phyloP scores from a whole-genome alignment of 1,140 invertebrate species.

The Phenacoccus solenopsis region DNA sequence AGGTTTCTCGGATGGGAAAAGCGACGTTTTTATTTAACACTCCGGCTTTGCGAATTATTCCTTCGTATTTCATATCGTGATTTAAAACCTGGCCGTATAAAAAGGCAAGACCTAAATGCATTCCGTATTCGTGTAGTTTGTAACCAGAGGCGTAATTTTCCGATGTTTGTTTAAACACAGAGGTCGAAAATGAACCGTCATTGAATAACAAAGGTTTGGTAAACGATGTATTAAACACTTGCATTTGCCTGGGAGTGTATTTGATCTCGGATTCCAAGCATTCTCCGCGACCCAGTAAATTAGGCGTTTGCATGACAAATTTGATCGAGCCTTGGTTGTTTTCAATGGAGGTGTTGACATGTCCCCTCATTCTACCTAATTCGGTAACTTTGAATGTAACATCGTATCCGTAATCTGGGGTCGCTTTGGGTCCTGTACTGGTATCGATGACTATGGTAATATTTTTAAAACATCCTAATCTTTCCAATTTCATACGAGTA shows the following conservation, averaged over 20 bases:
- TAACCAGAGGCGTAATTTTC: conserved; percentile 74
- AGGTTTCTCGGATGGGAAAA: conserved; percentile 68
- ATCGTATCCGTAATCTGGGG: conserved; percentile 52
- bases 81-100: conserved; percentile 41
- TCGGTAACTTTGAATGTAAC: conserved; percentile 74
- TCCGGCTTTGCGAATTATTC: conserved; percentile 57
- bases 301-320: conserved; percentile 56
- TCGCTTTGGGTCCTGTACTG: conserved; percentile 52
- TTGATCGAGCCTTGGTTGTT: conserved; percentile 74
- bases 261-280: conserved; percentile 46
- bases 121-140: conserved; percentile 47
- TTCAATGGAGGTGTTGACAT: conserved; percentile 65
- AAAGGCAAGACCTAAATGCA: conserved; percentile 50
- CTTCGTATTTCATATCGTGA: conserved; percentile 76
- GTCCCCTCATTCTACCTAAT: conserved; percentile 54
- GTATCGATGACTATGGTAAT: conserved; percentile 71
- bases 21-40: conserved; percentile 47
- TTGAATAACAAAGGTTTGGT: conserved; percentile 57
- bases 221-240: conserved; percentile 31
- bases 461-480: conserved; percentile 67
- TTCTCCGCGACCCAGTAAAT: conserved; percentile 72
- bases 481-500: conserved; percentile 55
- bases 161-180: conserved; percentile 53
- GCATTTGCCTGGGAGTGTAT: conserved; percentile 43
- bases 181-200: conserved; percentile 47